Percentiles rank a stretch among this genome's conserved stretches.
Conservation (phyloP, 2,797 vertebrate genomes). For the Amblyopsis hoosieri region DNA sequence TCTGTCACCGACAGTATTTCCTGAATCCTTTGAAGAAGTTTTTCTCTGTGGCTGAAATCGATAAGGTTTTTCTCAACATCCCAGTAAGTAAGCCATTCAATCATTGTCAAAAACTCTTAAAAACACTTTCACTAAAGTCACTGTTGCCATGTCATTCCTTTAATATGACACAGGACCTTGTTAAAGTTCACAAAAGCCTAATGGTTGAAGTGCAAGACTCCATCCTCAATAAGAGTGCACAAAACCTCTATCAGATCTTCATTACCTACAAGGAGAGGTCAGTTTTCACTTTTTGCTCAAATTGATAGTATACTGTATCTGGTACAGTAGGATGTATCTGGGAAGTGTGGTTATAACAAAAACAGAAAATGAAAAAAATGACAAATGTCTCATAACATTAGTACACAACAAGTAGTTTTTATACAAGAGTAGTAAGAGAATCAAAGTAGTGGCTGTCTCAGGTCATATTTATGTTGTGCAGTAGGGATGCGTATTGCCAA, state of each 20-base stretch:
- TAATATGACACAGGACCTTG: constrained; percentile 80
- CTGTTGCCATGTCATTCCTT: background rate
- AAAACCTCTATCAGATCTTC: constrained; percentile 91
- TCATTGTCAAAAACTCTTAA: background rate
- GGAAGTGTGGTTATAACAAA: too few relatives aligned
- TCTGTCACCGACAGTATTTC: constrained; percentile 80
- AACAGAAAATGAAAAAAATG: too few relatives aligned
- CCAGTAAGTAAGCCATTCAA: constrained; percentile 75
- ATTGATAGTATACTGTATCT: background rate
- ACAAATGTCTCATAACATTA: too few relatives aligned
- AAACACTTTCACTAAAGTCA: background rate
- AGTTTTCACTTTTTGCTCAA: background rate
- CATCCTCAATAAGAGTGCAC: constrained; percentile 86
- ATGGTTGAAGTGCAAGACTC: constrained; percentile 88
- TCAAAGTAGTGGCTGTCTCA: too few relatives aligned
- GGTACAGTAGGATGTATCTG: background rate
- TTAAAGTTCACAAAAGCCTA: constrained; percentile 89
- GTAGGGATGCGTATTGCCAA: too few relatives aligned
- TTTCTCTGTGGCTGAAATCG: constrained; percentile 83
- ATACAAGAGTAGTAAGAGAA: too few relatives aligned
- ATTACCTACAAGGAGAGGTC: constrained; percentile 93
- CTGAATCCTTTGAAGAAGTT: constrained; percentile 89
- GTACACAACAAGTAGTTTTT: too few relatives aligned
- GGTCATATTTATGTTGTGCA: too few relatives aligned
- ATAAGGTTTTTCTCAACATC: constrained; percentile 91